A percentile compares a stretch with the other conserved stretches of the same genome.
phyloP scores from a whole-genome alignment of 1,140 invertebrate genomes.

The Cyclargus thomasi region DNA sequence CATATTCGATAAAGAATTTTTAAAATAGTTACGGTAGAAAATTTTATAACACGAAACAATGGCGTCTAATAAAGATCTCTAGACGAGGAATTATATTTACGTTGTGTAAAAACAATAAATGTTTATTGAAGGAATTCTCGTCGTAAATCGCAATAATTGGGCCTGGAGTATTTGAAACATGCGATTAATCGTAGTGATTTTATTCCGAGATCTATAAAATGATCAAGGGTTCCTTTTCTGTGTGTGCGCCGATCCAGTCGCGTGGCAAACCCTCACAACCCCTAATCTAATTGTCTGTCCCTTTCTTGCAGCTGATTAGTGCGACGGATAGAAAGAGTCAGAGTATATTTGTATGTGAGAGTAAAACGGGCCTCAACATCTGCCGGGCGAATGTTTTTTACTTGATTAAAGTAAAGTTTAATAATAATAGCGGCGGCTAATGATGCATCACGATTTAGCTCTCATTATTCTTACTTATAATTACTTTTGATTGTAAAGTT shows the following conservation, averaged over 20 bases:
- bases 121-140: background rate
- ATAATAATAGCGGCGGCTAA: slow-evolving; percentile 4
- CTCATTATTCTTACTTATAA: background rate
- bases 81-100: background rate
- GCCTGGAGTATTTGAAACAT: slow-evolving; percentile 27
- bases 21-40: background rate
- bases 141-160: slow-evolving; percentile 28
- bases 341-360: slow-evolving; percentile 36
- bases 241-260: slow-evolving; percentile 51
- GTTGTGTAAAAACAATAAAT: slow-evolving; percentile 1
- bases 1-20: no score
- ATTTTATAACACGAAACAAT: background rate
- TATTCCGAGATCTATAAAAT: slow-evolving; percentile 59
- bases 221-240: slow-evolving; percentile 47
- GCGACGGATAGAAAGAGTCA: slow-evolving; percentile 30
- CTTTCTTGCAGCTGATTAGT: slow-evolving; percentile 29
- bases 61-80: background rate
- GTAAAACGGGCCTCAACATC: slow-evolving; percentile 57
- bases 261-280: slow-evolving; percentile 63
- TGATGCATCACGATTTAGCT: background rate
- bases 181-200: slow-evolving; percentile 50
- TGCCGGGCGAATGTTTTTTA: slow-evolving; percentile 61
- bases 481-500: background rate
- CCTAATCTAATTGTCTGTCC: slow-evolving; percentile 46
- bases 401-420: slow-evolving; percentile 40